Percentiles rank a stretch among this genome's conserved stretches.
Conservation (phyloP, 2,113 vertebrate species). For the Lonchura striata region DNA sequence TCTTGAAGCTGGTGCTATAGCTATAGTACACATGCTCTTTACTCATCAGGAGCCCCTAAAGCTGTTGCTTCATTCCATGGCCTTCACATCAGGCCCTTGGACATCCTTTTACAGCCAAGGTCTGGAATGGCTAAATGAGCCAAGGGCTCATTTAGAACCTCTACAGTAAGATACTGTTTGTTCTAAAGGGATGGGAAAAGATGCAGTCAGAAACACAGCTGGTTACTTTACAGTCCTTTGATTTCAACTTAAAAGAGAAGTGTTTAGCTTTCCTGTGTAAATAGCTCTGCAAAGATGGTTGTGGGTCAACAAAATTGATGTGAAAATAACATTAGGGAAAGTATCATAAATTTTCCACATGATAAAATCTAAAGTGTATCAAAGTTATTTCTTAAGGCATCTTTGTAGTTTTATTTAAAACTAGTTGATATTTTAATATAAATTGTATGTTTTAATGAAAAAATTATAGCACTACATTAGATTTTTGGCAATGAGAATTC, state of each 20-base stretch:
- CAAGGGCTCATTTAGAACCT: neutral
- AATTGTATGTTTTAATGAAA: neutral
- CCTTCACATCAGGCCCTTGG: neutral
- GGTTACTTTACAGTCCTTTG: neutral
- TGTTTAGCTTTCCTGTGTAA: neutral
- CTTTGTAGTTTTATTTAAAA: neutral
- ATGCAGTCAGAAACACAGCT: neutral
- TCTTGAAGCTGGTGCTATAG: neutral
- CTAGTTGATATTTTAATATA: neutral
- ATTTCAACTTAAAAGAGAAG: neutral
- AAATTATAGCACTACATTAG: neutral
- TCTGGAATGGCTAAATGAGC: neutral
- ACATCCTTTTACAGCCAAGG: neutral
- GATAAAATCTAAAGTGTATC: neutral
- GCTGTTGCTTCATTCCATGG: neutral
- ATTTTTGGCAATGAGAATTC: neutral
- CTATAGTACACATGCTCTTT: neutral
- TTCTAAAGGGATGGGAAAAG: neutral
- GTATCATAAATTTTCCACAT: neutral
- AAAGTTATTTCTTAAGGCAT: neutral
- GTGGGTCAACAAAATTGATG: neutral
- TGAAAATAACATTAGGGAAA: neutral
- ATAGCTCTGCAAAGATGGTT: neutral
- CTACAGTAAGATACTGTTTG: neutral
- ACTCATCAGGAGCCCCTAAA: neutral